Conservation (phyloP, 2,888 invertebrate genomes). For the Anaspis maculata region DNA sequence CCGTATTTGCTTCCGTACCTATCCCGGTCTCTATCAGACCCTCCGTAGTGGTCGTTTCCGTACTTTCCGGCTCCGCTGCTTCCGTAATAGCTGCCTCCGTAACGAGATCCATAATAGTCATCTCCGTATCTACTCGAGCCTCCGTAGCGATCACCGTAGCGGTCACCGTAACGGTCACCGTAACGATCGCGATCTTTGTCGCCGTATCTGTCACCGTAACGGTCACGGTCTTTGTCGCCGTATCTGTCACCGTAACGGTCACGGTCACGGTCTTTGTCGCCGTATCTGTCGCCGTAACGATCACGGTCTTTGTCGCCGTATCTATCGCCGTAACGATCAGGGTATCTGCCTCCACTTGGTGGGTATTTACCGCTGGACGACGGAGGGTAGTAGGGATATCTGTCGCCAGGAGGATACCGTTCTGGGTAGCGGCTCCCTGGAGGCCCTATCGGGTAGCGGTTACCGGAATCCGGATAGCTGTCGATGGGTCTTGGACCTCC, state of each 20-base stretch:
- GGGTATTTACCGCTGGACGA: slow-evolving; percentile 18
- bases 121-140: slow-evolving; percentile 26
- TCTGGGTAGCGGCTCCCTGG: slow-evolving; percentile 27
- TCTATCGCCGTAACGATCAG: slow-evolving; percentile 25
- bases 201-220: slow-evolving; percentile 23
- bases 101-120: slow-evolving; percentile 30
- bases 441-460: slow-evolving; percentile 38
- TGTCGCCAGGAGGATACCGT: slow-evolving; percentile 12
- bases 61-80: slow-evolving; percentile 22
- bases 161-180: slow-evolving; percentile 22
- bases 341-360: slow-evolving; percentile 4
- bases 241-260: slow-evolving; percentile 30
- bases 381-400: slow-evolving; percentile 22
- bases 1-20: slow-evolving; percentile 23
- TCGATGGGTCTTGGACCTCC: slow-evolving; percentile 25
- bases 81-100: slow-evolving; percentile 35
- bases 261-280: slow-evolving; percentile 12
- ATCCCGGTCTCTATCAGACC: slow-evolving; percentile 27
- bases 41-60: slow-evolving; percentile 21
- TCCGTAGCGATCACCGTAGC: slow-evolving; percentile 35
- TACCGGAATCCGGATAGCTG: slow-evolving; percentile 36
- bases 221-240: slow-evolving; percentile 21
- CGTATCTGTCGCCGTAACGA: slow-evolving; percentile 24
- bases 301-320: slow-evolving; percentile 18
- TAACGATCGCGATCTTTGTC: slow-evolving; percentile 15